Evolutionary conservation across 1,140 invertebrate species (phyloP).

Genomic region (Leguminivora glycinivorella): DNA sequence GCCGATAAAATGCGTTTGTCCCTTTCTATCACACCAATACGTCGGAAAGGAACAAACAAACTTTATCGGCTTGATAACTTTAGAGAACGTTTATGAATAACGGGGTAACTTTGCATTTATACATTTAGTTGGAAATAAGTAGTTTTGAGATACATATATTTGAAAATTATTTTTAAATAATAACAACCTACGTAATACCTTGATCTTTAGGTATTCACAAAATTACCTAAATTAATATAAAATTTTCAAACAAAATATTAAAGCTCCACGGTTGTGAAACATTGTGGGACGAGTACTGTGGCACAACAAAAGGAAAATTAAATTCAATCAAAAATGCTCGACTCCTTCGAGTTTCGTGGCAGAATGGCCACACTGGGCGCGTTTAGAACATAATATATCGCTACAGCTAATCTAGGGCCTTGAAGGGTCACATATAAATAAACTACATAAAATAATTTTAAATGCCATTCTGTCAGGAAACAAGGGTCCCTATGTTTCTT

Average conservation of each 20-base stretch:
- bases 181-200: slow-evolving; percentile 58
- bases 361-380: slow-evolving; percentile 49
- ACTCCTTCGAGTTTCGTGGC: slow-evolving; percentile 47
- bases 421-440: slow-evolving; percentile 15
- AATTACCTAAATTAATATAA: slow-evolving; percentile 53
- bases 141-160: slow-evolving; percentile 43
- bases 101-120: slow-evolving; percentile 36
- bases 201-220: slow-evolving; percentile 65
- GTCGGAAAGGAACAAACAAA: too few relatives aligned
- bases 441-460: slow-evolving; percentile 18
- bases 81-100: too few relatives aligned
- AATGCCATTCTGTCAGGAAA: slow-evolving; percentile 62
- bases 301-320: slow-evolving; percentile 62
- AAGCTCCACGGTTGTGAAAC: slow-evolving; percentile 65
- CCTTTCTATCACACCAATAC: too few relatives aligned
- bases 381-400: slow-evolving; percentile 40
- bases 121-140: slow-evolving; percentile 40
- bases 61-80: too few relatives aligned
- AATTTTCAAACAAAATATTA: slow-evolving; percentile 50
- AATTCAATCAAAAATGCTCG: slow-evolving; percentile 54
- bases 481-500: slow-evolving; percentile 55
- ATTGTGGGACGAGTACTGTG: slow-evolving; percentile 61
- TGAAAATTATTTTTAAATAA: slow-evolving; percentile 44
- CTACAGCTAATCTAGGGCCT: slow-evolving; percentile 43
- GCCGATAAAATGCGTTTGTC: too few relatives aligned